A percentile compares a stretch with the other conserved stretches of the same genome.
These are phyloP conservation scores for Prosapia bicincta DNA, from an alignment of 2,888 invertebrate species.

Conservation along the genomic window DNA sequence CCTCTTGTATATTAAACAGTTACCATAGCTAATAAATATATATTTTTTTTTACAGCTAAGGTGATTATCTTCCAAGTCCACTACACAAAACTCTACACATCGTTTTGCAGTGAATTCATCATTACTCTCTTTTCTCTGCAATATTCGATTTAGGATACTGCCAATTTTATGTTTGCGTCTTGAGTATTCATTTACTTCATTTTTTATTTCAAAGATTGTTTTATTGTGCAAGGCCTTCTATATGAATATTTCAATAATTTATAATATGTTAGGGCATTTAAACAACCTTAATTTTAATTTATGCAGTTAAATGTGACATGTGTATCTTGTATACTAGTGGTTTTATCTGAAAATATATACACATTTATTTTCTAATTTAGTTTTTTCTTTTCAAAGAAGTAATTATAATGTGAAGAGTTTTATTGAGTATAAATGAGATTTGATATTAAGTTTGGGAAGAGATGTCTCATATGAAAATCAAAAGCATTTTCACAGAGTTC, in stretches of 20 bases:
- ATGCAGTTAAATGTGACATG: not conserved
- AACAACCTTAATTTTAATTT: not conserved
- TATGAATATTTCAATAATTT: constrained; percentile 8
- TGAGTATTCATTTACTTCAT: constrained; percentile 13
- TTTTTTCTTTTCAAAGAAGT: not conserved
- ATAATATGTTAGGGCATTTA: not conserved
- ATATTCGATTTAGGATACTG: constrained; percentile 27
- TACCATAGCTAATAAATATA: no score
- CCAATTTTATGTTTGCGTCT: constrained; percentile 25
- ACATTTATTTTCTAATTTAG: not conserved
- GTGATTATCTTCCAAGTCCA: constrained; percentile 4
- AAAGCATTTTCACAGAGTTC: constrained; percentile 12
- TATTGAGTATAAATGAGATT: not conserved
- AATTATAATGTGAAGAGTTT: not conserved
- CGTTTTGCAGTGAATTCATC: constrained; percentile 5
- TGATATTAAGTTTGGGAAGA: constrained; percentile 1
- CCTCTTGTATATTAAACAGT: no score
- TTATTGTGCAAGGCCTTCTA: constrained; percentile 12
- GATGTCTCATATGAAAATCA: constrained; percentile 19
- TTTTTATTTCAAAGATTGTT: constrained; percentile 5
- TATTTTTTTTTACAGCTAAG: constrained; percentile 22
- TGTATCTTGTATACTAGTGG: not conserved
- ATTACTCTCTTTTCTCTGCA: constrained; percentile 22
- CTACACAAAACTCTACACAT: constrained; percentile 7
- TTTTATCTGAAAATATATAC: not conserved